A percentile compares a stretch with the other conserved stretches of the same genome.
These are phyloP conservation scores for Sander vitreus DNA, from an alignment of 2,113 vertebrate genomes.

Conservation along the genomic window DNA sequence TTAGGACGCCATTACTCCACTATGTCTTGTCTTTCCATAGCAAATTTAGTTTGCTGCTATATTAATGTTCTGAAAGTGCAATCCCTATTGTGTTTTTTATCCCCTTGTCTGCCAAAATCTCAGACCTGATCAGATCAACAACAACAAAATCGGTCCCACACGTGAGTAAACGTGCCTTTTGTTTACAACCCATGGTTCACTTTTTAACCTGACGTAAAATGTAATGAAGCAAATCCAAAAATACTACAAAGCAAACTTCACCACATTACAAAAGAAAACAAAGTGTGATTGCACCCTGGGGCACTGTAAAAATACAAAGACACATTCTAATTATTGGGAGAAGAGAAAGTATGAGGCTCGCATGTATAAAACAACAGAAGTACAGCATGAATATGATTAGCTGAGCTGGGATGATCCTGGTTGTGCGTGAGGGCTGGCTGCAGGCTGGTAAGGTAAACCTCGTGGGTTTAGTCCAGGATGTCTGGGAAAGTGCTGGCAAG, in stretches of 20 bases:
- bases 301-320: conserved; percentile 26
- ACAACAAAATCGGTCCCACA: conserved; percentile 1
- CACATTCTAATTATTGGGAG: conserved; percentile 38
- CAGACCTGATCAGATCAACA: not conserved
- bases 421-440: conserved; percentile 6
- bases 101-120: not conserved
- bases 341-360: conserved; percentile 1
- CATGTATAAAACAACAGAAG: conserved; percentile 52
- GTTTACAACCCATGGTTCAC: conserved; percentile 12
- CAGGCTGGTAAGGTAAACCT: conserved; percentile 59
- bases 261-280: conserved; percentile 35
- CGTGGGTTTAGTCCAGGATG: conserved; percentile 62
- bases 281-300: conserved; percentile 29
- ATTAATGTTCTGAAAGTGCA: too few species aligned
- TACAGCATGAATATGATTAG: conserved; percentile 12
- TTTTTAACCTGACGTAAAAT: conserved; percentile 3
- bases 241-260: conserved; percentile 31
- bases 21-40: too few species aligned
- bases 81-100: not conserved
- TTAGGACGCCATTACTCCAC: too few species aligned
- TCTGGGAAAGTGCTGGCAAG: conserved; percentile 56
- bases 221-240: conserved; percentile 26
- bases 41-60: too few species aligned
- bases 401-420: conserved; percentile 36
- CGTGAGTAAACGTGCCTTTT: conserved; percentile 8